A percentile compares a stretch with the other conserved stretches of the same genome.
phyloP scores from a whole-genome alignment of 2,797 vertebrate genomes.

The Ptychadena robeensis region DNA sequence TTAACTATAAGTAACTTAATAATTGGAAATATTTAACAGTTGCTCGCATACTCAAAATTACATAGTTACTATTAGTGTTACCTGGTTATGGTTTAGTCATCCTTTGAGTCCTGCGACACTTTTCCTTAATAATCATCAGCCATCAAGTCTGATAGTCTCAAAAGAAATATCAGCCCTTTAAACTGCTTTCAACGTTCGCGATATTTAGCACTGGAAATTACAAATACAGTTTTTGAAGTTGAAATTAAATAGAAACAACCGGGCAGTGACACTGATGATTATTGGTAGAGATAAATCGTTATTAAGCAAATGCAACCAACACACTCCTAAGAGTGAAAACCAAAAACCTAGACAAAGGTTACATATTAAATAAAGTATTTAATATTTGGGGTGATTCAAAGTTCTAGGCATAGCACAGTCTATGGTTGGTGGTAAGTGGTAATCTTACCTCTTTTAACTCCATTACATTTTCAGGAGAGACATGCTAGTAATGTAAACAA shows the following conservation, averaged over 20 bases:
- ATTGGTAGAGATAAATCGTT: conserved; percentile 84
- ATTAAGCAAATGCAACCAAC: conserved; percentile 83
- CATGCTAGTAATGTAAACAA: conserved; percentile 90
- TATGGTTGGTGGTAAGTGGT: conserved; percentile 87
- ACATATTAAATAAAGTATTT: conserved; percentile 85
- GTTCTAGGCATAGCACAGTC: conserved; percentile 84
- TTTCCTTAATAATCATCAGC: conserved; percentile 94
- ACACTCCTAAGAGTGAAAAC: conserved; percentile 85
- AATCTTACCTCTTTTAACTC: conserved; percentile 99
- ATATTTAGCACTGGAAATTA: conserved; percentile 93
- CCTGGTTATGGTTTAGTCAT: conserved; percentile 99
- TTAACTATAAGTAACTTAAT: conserved; percentile 96
- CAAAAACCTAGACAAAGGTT: conserved; percentile 86
- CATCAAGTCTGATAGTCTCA: conserved; percentile 97
- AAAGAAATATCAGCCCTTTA: conserved; percentile 93
- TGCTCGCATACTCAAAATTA: conserved; percentile 91
- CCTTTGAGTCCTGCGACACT: conserved; percentile 96
- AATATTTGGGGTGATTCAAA: conserved; percentile 85
- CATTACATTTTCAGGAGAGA: conserved; percentile 94
- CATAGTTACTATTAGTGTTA: conserved; percentile 95
- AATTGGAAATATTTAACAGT: conserved; percentile 87
- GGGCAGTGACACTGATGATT: conserved; percentile 88
- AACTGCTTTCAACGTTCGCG: conserved; percentile 87
- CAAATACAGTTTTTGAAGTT: conserved; percentile 89
- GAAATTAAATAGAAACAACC: conserved; percentile 87